Evolutionary conservation across 2,113 vertebrate genomes (phyloP).

Genomic region (Asarcornis scutulata): DNA sequence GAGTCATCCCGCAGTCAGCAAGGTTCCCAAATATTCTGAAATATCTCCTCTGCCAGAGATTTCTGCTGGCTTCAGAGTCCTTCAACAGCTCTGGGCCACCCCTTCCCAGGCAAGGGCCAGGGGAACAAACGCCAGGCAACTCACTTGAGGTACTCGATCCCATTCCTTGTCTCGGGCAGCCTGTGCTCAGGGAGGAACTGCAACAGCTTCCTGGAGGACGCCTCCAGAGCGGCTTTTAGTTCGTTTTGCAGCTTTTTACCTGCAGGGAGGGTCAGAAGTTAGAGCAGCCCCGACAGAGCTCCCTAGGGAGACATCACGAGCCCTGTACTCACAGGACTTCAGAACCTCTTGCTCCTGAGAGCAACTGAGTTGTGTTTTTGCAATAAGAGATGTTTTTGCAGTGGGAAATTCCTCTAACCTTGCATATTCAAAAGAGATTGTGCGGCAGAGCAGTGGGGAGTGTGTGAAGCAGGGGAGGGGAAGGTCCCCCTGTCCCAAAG

Average conservation of each 20-base stretch:
- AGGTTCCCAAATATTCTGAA: too few species aligned
- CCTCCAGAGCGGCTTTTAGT: neutral
- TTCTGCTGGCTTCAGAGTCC: too few species aligned
- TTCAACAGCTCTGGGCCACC: neutral
- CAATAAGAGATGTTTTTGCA: too few species aligned
- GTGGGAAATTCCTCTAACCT: too few species aligned
- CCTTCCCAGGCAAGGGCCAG: neutral
- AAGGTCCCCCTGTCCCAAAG: too few species aligned
- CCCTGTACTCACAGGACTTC: neutral
- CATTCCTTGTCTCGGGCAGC: neutral
- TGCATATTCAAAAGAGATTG: too few species aligned
- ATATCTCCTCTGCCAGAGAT: neutral
- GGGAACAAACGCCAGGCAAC: neutral
- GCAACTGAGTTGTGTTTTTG: too few species aligned
- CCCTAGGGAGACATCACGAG: neutral
- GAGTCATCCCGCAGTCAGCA: neutral
- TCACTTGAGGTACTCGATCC: neutral
- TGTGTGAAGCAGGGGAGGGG: too few species aligned
- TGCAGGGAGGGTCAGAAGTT: neutral
- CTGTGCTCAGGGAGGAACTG: neutral
- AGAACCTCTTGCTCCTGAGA: too few species aligned
- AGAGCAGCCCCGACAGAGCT: neutral
- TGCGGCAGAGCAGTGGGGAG: too few species aligned
- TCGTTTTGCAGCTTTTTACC: neutral
- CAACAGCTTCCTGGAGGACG: neutral